A percentile compares a stretch with the other conserved stretches of the same genome.
phyloP scores from a whole-genome alignment of 2,888 invertebrate species.

The Magallana nippona region DNA sequence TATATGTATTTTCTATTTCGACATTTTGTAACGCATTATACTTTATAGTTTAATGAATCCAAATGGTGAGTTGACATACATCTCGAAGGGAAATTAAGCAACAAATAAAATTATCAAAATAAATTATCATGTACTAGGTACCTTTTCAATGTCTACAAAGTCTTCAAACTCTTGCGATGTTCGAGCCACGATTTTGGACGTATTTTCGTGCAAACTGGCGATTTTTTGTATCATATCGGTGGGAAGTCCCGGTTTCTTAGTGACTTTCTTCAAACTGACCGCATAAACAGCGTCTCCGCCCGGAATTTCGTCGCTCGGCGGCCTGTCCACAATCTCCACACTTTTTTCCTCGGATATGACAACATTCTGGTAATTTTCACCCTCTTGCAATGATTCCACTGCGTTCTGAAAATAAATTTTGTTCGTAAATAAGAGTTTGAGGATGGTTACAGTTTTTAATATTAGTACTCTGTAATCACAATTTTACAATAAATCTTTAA shows the following conservation, averaged over 20 bases:
- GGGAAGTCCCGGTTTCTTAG: neutral
- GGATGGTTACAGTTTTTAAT: no score
- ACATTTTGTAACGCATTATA: no score
- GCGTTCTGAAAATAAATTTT: neutral
- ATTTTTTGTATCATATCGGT: neutral
- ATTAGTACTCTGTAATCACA: no score
- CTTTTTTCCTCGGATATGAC: neutral
- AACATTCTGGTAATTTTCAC: neutral
- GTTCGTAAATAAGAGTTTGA: no score
- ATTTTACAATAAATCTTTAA: no score
- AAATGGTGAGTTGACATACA: no score
- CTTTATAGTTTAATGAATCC: no score
- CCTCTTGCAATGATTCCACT: neutral
- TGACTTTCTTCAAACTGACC: neutral
- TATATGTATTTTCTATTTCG: no score
- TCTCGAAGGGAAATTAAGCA: no score
- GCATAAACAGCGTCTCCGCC: neutral
- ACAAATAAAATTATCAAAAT: no score
- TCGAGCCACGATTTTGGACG: neutral
- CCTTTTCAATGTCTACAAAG: conserved; percentile 7
- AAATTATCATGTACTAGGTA: neutral
- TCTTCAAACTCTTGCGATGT: neutral
- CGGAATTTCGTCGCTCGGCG: neutral
- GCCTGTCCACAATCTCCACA: neutral
- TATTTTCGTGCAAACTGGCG: neutral